Evolutionary conservation across 2,113 vertebrate genomes (phyloP).

Genomic region (Strix uralensis): DNA sequence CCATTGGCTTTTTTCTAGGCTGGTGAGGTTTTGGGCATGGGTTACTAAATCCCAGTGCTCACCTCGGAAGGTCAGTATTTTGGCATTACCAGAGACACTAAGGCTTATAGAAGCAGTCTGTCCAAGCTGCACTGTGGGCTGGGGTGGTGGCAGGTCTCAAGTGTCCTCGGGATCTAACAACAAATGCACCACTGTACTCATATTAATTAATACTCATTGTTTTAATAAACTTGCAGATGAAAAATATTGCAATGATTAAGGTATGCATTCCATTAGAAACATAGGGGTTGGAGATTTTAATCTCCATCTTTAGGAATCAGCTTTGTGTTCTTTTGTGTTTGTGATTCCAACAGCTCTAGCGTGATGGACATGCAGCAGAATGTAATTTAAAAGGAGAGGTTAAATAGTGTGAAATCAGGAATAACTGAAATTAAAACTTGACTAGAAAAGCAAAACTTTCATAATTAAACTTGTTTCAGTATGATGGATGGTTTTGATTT

Average conservation of each 20-base stretch:
- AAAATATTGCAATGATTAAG: not conserved
- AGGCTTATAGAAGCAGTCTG: not conserved
- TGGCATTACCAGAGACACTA: not conserved
- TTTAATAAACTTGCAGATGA: not conserved
- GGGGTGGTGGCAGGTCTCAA: not conserved
- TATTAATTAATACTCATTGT: not conserved
- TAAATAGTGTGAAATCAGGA: constrained; percentile 6
- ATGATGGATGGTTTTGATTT: constrained; percentile 41
- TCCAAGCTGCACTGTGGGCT: not conserved
- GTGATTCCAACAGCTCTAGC: not conserved
- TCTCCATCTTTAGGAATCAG: not conserved
- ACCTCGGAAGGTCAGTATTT: not conserved
- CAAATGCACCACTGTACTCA: not conserved
- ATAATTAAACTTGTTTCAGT: constrained; percentile 9
- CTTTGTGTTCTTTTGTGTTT: not conserved
- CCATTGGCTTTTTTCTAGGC: not conserved
- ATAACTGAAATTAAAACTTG: constrained; percentile 19
- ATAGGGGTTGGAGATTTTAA: not conserved
- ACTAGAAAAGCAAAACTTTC: constrained; percentile 17
- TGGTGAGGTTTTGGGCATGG: not conserved
- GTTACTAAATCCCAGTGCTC: not conserved
- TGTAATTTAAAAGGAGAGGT: not conserved
- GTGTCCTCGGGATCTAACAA: not conserved
- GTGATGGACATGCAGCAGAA: not conserved
- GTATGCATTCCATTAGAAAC: not conserved